A percentile compares a stretch with the other conserved stretches of the same genome.
Conservation (phyloP, 2,888 invertebrate genomes). For the Aphrophora alni region DNA sequence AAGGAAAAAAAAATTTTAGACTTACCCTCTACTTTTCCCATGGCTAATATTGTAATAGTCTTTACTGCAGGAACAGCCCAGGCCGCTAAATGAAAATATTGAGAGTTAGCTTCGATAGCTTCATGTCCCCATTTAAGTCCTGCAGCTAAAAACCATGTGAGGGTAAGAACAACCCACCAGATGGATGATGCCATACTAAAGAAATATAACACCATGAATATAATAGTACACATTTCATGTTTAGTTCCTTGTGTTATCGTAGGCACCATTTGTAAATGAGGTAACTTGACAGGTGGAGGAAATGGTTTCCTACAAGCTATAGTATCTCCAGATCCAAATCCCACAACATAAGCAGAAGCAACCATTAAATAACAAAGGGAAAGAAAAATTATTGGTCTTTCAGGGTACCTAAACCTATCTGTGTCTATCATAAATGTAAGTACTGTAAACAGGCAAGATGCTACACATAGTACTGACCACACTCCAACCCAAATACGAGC, state of each 20-base stretch:
- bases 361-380: slow-evolving; percentile 96
- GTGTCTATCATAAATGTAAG: slow-evolving; percentile 94
- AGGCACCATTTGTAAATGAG: slow-evolving; percentile 76
- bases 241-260: slow-evolving; percentile 89
- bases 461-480: slow-evolving; percentile 89
- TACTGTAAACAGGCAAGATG: slow-evolving; percentile 91
- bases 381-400: slow-evolving; percentile 95
- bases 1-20: too few relatives aligned
- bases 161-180: slow-evolving; percentile 96
- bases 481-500: slow-evolving; percentile 91
- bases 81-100: slow-evolving; percentile 96
- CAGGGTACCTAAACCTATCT: slow-evolving; percentile 95
- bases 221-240: slow-evolving; percentile 85
- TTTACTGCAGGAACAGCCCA: slow-evolving; percentile 97
- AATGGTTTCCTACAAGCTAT: slow-evolving; percentile 86
- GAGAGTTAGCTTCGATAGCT: slow-evolving; percentile 96
- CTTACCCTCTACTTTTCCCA: slow-evolving; percentile 95
- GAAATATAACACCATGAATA: slow-evolving; percentile 96
- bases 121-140: slow-evolving; percentile 98
- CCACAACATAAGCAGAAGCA: slow-evolving; percentile 88
- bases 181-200: slow-evolving; percentile 96
- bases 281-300: slow-evolving; percentile 68
- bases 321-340: slow-evolving; percentile 81
- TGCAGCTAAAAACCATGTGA: slow-evolving; percentile 96
- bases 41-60: slow-evolving; percentile 92